Conservation (phyloP, 1,140 invertebrate genomes). For the Eueides isabella region DNA sequence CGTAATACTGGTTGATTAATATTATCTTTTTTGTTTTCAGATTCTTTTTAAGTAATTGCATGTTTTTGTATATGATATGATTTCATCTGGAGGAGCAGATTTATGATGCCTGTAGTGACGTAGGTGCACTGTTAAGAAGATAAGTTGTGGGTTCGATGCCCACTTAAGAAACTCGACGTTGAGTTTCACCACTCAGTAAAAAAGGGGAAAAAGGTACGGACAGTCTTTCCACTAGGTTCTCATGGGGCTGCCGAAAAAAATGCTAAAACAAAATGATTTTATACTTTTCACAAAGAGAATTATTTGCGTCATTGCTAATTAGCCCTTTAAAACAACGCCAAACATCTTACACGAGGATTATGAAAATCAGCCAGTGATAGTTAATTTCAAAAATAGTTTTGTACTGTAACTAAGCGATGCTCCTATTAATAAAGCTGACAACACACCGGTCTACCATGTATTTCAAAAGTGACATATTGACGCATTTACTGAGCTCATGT, state of each 20-base stretch:
- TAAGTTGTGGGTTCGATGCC: too few relatives aligned
- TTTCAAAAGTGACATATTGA: constrained; percentile 4
- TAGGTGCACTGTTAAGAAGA: too few relatives aligned
- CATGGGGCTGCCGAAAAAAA: too few relatives aligned
- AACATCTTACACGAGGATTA: background rate
- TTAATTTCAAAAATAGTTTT: background rate
- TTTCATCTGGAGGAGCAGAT: too few relatives aligned
- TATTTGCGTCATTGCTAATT: background rate
- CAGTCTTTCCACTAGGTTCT: too few relatives aligned
- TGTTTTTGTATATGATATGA: background rate
- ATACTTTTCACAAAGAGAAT: background rate
- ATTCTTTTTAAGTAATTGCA: background rate
- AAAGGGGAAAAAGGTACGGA: too few relatives aligned
- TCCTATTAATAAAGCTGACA: constrained; percentile 10
- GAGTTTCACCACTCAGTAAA: too few relatives aligned
- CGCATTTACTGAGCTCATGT: background rate
- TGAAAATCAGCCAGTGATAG: background rate
- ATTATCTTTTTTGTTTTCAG: background rate
- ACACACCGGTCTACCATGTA: background rate
- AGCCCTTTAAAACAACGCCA: background rate
- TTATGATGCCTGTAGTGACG: too few relatives aligned
- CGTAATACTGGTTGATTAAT: too few relatives aligned
- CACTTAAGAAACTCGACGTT: too few relatives aligned
- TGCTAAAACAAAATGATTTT: too few relatives aligned
- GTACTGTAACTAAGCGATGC: background rate